Conservation (phyloP, 1,140 invertebrate species). For the Magallana gigas region DNA sequence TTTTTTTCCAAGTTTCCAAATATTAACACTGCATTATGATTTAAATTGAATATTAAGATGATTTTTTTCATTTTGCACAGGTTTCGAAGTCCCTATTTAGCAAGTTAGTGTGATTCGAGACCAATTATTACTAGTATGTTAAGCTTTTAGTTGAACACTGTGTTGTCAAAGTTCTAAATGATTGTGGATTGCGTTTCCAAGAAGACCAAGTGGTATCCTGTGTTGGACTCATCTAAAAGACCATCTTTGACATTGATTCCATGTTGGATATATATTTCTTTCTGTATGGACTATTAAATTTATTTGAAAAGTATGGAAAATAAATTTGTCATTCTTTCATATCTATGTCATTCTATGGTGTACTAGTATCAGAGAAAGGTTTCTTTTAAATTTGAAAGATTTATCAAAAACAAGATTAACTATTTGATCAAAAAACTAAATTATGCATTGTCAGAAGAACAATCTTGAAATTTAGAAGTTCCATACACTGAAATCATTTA, state of each 20-base stretch:
- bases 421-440: too few relatives aligned
- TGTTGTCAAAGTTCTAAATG: not conserved
- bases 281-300: not conserved
- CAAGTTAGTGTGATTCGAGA: conserved; percentile 5
- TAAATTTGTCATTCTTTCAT: not conserved
- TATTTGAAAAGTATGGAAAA: not conserved
- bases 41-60: not conserved
- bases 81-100: not conserved
- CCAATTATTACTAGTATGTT: not conserved
- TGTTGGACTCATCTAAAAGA: not conserved
- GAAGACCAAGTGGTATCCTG: not conserved
- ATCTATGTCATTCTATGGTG: not conserved
- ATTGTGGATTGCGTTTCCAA: not conserved
- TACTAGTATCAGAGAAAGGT: too few relatives aligned
- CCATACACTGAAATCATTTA: too few relatives aligned
- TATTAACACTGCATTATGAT: too few relatives aligned
- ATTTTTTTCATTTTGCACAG: conserved; percentile 2
- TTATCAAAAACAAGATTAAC: too few relatives aligned
- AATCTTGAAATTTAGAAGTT: too few relatives aligned
- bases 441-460: too few relatives aligned
- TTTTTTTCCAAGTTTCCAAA: too few relatives aligned
- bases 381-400: too few relatives aligned
- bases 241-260: conserved; percentile 12
- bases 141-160: not conserved
- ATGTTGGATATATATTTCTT: not conserved